Evolutionary conservation across 2,113 vertebrate species (phyloP).

Genomic region (Mirounga angustirostris): DNA sequence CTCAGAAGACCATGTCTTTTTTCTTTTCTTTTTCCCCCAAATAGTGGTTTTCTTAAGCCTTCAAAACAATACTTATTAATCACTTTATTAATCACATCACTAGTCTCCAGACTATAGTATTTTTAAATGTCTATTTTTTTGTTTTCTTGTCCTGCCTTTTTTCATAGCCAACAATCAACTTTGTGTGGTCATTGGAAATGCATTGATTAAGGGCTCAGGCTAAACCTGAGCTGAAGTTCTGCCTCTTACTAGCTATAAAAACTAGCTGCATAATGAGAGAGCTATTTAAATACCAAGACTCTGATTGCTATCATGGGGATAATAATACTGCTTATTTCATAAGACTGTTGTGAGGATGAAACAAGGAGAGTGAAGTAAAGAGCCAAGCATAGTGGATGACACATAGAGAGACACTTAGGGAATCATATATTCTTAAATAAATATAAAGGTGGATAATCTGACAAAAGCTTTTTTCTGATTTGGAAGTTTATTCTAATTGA

Average conservation of each 20-base stretch:
- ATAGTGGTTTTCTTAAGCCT: not conserved
- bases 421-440: not conserved
- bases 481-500: not conserved
- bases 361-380: not conserved
- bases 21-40: not conserved
- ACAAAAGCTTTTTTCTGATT: slow-evolving; percentile 10
- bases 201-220: not conserved
- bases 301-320: not conserved
- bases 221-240: not conserved
- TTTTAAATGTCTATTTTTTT: slow-evolving; percentile 40
- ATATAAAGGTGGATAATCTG: not conserved
- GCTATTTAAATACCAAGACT: not conserved
- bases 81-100: not conserved
- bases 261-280: not conserved
- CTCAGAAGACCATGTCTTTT: not conserved
- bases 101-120: not conserved
- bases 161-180: not conserved
- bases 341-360: not conserved
- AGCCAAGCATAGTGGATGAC: not conserved
- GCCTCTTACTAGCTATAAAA: not conserved
- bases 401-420: not conserved
- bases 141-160: not conserved
- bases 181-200: not conserved
- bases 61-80: not conserved
- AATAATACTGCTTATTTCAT: not conserved